Percentiles rank a stretch among this genome's conserved stretches.
These are phyloP conservation scores for Cantharis flavilabris DNA, from an alignment of 2,888 invertebrate genomes.

Conservation along the genomic window DNA sequence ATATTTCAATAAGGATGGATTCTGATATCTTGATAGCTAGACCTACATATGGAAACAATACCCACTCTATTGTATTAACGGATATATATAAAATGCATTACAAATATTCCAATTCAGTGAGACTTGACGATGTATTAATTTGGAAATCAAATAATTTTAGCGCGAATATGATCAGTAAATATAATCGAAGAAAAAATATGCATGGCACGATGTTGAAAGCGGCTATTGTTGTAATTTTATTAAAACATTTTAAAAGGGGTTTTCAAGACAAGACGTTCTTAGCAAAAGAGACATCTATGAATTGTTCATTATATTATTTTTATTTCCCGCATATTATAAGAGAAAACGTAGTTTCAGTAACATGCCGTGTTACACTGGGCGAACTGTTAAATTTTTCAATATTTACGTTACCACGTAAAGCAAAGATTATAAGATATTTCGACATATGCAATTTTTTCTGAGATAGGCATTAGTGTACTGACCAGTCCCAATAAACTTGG, in stretches of 20 bases:
- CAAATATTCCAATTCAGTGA: slow-evolving; percentile 13
- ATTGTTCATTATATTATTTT: too few relatives aligned
- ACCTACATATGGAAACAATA: neutral
- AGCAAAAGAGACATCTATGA: too few relatives aligned
- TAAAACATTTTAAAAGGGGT: neutral
- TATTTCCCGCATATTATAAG: too few relatives aligned
- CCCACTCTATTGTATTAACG: slow-evolving; percentile 25
- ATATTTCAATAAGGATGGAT: slow-evolving; percentile 31
- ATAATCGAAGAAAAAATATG: slow-evolving; percentile 40
- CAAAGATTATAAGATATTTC: too few relatives aligned
- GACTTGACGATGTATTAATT: neutral
- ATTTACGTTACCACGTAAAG: too few relatives aligned
- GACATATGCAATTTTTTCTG: too few relatives aligned
- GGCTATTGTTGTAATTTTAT: slow-evolving; percentile 37
- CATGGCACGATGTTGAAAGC: slow-evolving; percentile 36
- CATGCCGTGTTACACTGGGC: too few relatives aligned
- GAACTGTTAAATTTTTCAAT: too few relatives aligned
- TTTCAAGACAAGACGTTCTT: neutral
- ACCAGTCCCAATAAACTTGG: too few relatives aligned
- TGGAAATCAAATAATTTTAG: neutral
- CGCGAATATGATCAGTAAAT: slow-evolving; percentile 16
- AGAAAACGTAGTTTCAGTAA: too few relatives aligned
- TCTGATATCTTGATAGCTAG: slow-evolving; percentile 35
- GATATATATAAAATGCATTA: slow-evolving; percentile 39
- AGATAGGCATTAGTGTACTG: too few relatives aligned